These are phyloP conservation scores for Poeciliopsis turrubarensis DNA, from an alignment of 2,113 vertebrate species.

Conservation along the genomic window DNA sequence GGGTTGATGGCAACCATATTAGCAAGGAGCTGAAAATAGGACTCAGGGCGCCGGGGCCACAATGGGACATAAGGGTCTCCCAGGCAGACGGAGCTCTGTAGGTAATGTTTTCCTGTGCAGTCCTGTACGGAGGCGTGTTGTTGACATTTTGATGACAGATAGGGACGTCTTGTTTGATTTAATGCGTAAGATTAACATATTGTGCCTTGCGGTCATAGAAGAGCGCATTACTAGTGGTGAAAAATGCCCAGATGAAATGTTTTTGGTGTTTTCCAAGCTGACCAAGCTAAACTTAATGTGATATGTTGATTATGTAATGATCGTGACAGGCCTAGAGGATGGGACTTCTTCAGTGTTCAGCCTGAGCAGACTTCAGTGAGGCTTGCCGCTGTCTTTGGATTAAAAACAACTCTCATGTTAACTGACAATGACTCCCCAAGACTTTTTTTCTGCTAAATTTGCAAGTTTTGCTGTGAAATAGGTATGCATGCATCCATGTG, in stretches of 20 bases:
- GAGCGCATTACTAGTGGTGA: not conserved
- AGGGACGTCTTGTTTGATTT: not conserved
- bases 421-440: not conserved
- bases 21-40: conserved; percentile 28
- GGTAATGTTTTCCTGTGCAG: conserved; percentile 65
- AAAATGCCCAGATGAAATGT: not conserved
- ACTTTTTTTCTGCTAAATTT: not conserved
- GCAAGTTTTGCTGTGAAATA: not conserved
- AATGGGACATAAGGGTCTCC: conserved; percentile 58
- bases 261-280: not conserved
- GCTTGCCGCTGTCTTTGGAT: conserved; percentile 5
- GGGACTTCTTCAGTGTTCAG: conserved; percentile 8
- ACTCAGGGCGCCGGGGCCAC: conserved; percentile 25
- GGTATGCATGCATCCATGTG: conserved; percentile 4
- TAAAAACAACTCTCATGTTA: conserved; percentile 7
- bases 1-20: conserved; percentile 19
- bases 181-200: not conserved
- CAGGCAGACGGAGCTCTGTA: conserved; percentile 60
- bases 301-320: not conserved
- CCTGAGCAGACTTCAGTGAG: conserved; percentile 5
- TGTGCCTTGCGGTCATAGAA: not conserved
- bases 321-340: not conserved
- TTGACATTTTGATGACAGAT: too few relatives aligned
- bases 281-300: not conserved
- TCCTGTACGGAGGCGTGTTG: not conserved